Base-by-base conservation (phyloP, 2,888 invertebrate genomes). In the Acleris laterana region DNA sequence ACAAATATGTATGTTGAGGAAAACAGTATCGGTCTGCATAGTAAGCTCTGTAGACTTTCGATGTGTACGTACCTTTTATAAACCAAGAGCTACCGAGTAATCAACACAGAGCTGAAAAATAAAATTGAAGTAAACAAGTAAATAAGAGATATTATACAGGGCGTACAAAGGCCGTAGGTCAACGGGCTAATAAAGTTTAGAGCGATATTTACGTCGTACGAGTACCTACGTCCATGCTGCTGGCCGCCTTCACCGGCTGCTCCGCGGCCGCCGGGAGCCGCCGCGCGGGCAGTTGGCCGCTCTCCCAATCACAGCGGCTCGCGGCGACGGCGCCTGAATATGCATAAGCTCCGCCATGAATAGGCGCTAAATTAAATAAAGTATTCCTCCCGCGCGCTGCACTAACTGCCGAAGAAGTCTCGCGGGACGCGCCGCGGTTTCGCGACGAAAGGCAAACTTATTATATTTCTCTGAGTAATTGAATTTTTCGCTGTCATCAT, bases 401-500 rank as follows among this genome's bases (percentile, higher is more conserved):
- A 49, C 60, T 50, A 28, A 56, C 48, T 65, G 19, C 9, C 51
- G 38, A 22, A 38, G 59, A 59, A 51, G 58, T 32, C 52, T 51
- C 22, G 13, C 42, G 38, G 48, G 38, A 17, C 52, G 22, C 38
- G 28, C 25, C 53, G 44, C 17, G 38, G 38, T 46, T 46, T 20
- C 50, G 51, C 49, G 59, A 20, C 49, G 49, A 38, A 59, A 49
- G 6, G 6, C 22, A 20, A n/a, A 55, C 49, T 53, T 60, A 60
- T 61, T 56, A 56, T 65, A 56, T 65, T 56, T 65, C 20, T 28
- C 60, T 56, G 65, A 65, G 60, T 65, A 65, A 65, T 65, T 65
- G 60, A 65, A 61, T 65, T 65, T 55, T 65, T 56, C 59, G 65
- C 56, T 49, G 59, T 64, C 59, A 64, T 64, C 64, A 60, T 60